Percentiles rank a stretch among this genome's conserved stretches.
These are phyloP conservation scores for Pseudeuparius sepicola DNA, from an alignment of 2,888 invertebrate genomes.

Conservation along the genomic window DNA sequence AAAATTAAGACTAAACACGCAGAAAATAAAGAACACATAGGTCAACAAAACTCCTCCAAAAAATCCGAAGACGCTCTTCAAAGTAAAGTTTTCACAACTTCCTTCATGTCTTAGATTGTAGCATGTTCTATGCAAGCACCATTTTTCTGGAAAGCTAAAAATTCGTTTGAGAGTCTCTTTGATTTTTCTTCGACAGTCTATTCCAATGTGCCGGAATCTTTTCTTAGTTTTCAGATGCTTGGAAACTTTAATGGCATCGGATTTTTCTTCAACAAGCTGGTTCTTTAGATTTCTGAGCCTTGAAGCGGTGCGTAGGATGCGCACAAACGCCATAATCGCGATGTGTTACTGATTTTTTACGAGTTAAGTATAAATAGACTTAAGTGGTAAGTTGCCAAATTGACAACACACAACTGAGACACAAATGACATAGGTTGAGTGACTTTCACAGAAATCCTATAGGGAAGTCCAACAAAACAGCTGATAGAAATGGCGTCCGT, in stretches of 20 bases:
- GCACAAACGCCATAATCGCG: constrained; percentile 49
- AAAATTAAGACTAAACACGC: constrained; percentile 55
- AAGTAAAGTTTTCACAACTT: constrained; percentile 49
- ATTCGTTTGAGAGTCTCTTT: constrained; percentile 34
- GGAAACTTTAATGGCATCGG: constrained; percentile 44
- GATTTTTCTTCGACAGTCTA: constrained; percentile 37
- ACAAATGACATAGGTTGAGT: neutral
- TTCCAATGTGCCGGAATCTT: constrained; percentile 42
- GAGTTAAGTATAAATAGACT: too few species aligned
- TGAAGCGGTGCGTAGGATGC: constrained; percentile 46
- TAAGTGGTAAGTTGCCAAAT: constrained; percentile 1
- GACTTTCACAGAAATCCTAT: neutral
- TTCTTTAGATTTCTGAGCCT: constrained; percentile 42
- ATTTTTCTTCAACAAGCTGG: constrained; percentile 48
- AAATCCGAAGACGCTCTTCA: constrained; percentile 57
- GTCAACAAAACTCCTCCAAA: constrained; percentile 53
- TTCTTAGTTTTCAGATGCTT: too few species aligned
- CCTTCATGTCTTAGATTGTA: constrained; percentile 43
- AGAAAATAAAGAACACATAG: constrained; percentile 56
- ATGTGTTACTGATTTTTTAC: too few species aligned
- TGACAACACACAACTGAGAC: neutral
- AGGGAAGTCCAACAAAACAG: too few species aligned
- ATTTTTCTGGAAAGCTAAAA: constrained; percentile 28
- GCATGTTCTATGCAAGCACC: constrained; percentile 34
- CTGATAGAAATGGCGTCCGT: too few species aligned